A percentile compares a stretch with the other conserved stretches of the same genome.
Evolutionary conservation across 64 coral and sea anemone species (phyloP).

Genomic region (Dendronephthya gigantea): DNA sequence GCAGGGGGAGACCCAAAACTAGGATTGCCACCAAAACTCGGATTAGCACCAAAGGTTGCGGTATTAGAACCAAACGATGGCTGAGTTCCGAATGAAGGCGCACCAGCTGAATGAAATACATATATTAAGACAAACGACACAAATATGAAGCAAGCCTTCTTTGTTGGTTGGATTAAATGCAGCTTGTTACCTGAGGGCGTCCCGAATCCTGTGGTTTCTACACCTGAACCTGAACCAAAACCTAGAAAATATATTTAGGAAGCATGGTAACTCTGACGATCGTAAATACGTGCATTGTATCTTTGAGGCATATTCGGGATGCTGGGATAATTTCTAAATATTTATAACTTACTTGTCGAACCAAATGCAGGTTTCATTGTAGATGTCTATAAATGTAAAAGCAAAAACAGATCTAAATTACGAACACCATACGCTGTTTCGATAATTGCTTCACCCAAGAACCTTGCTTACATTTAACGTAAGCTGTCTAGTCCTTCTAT

Average conservation of each 20-base stretch:
- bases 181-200: not conserved
- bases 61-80: not conserved
- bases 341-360: not conserved
- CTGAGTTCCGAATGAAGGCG: slow-evolving; percentile 22
- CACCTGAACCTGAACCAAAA: not conserved
- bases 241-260: not conserved
- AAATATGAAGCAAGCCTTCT: too few species aligned
- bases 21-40: slow-evolving; percentile 29
- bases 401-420: not conserved
- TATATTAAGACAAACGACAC: too few species aligned
- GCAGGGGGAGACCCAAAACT: slow-evolving; percentile 5
- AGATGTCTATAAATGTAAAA: not conserved
- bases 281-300: too few species aligned
- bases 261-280: too few species aligned
- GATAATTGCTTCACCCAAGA: too few species aligned
- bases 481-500: too few species aligned
- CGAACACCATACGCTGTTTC: not conserved
- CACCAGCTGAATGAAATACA: not conserved
- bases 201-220: not conserved
- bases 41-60: not conserved
- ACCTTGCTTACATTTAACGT: too few species aligned
- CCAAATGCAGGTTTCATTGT: not conserved
- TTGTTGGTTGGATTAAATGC: too few species aligned
- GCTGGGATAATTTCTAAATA: not conserved
- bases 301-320: too few species aligned